Conservation (phyloP, 2,797 vertebrate genomes). For the Loris lydekkerianus region DNA sequence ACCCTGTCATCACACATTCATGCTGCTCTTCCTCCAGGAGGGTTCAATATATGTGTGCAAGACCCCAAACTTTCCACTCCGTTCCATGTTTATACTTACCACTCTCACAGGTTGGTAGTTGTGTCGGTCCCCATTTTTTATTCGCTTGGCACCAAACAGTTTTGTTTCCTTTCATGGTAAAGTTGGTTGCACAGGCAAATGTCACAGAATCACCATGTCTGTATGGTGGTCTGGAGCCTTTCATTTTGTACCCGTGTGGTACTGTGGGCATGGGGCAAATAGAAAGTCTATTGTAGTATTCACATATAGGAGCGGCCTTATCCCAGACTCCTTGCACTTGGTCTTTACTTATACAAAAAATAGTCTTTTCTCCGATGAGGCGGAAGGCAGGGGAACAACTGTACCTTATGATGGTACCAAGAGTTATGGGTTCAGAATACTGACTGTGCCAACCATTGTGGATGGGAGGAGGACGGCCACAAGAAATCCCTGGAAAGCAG, state of each 20-base stretch:
- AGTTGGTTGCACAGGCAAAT: constrained; percentile 85
- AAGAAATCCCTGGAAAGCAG: constrained; percentile 70
- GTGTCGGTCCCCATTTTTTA: constrained; percentile 81
- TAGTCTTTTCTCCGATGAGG: constrained; percentile 62
- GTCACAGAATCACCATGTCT: constrained; percentile 72
- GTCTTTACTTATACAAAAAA: constrained; percentile 67
- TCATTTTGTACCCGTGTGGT: background rate
- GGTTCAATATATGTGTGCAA: background rate
- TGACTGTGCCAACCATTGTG: background rate
- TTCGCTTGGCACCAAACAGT: constrained; percentile 82
- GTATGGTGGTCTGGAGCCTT: background rate
- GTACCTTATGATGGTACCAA: constrained; percentile 72
- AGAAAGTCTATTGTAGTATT: background rate
- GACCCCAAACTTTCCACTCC: background rate
- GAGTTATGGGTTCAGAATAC: accelerated
- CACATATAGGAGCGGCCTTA: constrained; percentile 66
- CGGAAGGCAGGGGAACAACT: accelerated
- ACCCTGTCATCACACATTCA: background rate
- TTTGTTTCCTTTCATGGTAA: constrained; percentile 81
- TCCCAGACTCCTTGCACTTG: constrained; percentile 77
- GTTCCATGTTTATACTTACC: constrained; percentile 81
- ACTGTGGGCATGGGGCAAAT: constrained; percentile 17
- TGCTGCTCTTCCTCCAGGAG: background rate
- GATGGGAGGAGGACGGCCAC: constrained; percentile 71
- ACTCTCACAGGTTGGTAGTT: constrained; percentile 83